These are phyloP conservation scores for Zootoca vivipara DNA, from an alignment of 2,113 vertebrate genomes.

Conservation along the genomic window DNA sequence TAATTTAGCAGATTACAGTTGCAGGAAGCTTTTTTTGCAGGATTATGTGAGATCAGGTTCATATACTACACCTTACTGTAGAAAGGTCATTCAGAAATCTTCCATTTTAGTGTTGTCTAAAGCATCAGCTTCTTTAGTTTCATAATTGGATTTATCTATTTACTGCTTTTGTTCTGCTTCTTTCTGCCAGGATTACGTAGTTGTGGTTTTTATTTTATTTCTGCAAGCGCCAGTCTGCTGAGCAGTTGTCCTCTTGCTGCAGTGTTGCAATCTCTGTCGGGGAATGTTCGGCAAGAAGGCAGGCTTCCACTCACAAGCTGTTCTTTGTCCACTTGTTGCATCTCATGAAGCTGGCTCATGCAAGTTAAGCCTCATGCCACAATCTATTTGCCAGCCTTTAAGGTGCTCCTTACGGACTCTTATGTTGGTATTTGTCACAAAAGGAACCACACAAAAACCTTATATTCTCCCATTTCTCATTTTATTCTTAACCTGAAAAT, in stretches of 20 bases:
- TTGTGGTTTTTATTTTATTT: not conserved
- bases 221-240: not conserved
- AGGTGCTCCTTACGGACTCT: not conserved
- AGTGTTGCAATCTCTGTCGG: not conserved
- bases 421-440: not conserved
- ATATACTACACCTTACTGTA: not conserved
- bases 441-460: not conserved
- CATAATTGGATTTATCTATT: not conserved
- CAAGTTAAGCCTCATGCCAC: not conserved
- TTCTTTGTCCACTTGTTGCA: not conserved
- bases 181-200: not conserved
- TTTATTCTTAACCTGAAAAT: constrained; percentile 41
- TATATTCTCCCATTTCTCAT: not conserved
- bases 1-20: not conserved
- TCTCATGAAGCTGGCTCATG: not conserved
- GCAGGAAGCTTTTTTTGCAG: not conserved
- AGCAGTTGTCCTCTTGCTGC: not conserved
- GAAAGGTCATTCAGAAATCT: not conserved
- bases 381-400: not conserved
- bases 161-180: not conserved
- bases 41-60: not conserved
- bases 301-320: not conserved
- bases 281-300: not conserved
- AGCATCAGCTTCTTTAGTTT: constrained; percentile 2
- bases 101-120: not conserved